Conservation (phyloP, 2,113 vertebrate species). For the Acanthisitta chloris region DNA sequence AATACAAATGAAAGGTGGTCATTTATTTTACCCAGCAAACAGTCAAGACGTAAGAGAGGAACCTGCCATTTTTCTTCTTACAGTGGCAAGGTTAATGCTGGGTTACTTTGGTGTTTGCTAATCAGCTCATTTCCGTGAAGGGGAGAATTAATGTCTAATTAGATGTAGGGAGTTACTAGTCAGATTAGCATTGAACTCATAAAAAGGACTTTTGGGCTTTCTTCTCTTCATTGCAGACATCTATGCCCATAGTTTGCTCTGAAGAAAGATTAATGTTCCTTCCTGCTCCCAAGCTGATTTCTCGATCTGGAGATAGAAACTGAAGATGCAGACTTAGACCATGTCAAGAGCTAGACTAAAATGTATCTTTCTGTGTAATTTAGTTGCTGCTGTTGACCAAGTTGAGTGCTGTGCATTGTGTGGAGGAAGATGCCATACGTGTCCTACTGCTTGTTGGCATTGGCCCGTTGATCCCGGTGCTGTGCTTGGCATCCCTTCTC, state of each 20-base stretch:
- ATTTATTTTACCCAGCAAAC: slow-evolving; percentile 72
- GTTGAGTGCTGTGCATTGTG: neutral
- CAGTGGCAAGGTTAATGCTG: slow-evolving; percentile 64
- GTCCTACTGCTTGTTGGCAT: neutral
- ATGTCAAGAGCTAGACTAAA: neutral
- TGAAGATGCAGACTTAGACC: neutral
- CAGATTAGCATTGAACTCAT: neutral
- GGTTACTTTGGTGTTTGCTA: slow-evolving; percentile 56
- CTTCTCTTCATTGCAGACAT: neutral
- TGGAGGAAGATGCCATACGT: neutral
- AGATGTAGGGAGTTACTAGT: neutral
- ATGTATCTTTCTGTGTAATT: accelerated
- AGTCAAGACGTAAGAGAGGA: slow-evolving; percentile 45
- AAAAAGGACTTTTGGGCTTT: neutral
- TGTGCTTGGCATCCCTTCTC: accelerated
- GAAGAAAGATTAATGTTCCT: neutral
- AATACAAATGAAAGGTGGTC: slow-evolving; percentile 66
- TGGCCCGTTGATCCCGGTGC: neutral
- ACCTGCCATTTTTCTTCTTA: slow-evolving; percentile 48
- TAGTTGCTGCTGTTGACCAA: neutral
- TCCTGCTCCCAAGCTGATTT: neutral
- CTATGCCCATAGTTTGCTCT: neutral
- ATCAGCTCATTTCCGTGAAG: slow-evolving; percentile 51
- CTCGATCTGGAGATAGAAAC: neutral
- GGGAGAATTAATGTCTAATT: slow-evolving; percentile 45